Percentiles rank a stretch among this genome's conserved stretches.
Conservation (phyloP, 2,797 vertebrate genomes). For the Furcifer pardalis region DNA sequence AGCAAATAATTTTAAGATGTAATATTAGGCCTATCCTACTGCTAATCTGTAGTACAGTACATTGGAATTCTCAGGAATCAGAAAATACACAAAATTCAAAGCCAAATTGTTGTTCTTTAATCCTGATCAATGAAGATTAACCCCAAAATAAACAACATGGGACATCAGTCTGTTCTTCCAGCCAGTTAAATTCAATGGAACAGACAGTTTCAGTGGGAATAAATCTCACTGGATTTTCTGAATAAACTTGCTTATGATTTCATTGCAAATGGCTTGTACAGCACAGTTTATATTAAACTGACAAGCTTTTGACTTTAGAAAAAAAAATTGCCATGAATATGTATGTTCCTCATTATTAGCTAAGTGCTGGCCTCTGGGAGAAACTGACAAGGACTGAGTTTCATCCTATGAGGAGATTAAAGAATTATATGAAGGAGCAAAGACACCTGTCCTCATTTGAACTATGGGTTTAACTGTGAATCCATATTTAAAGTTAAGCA, state of each 20-base stretch:
- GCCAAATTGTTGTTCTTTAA: too few relatives aligned
- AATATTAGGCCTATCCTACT: too few relatives aligned
- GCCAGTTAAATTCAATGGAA: not conserved
- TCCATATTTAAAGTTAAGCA: not conserved
- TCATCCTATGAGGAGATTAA: conserved; percentile 23
- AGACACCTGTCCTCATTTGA: conserved; percentile 14
- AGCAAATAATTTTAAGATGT: not conserved
- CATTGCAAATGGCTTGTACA: not conserved
- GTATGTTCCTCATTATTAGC: not conserved
- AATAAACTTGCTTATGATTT: not conserved
- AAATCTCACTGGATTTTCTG: not conserved
- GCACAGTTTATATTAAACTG: conserved; percentile 21
- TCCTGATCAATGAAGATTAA: not conserved
- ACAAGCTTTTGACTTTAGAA: not conserved
- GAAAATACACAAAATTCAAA: not conserved
- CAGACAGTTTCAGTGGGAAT: not conserved
- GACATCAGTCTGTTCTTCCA: not conserved
- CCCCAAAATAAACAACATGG: not conserved
- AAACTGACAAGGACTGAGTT: not conserved
- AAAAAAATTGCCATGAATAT: not conserved
- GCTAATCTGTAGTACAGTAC: too few relatives aligned
- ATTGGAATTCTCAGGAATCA: too few relatives aligned
- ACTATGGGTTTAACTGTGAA: not conserved
- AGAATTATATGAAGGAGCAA: not conserved
- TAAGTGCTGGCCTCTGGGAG: not conserved